Percentiles rank a stretch among this genome's conserved stretches.
phyloP scores from a whole-genome alignment of 1,140 invertebrate species.

The Mycetomoellerius zeteki region DNA sequence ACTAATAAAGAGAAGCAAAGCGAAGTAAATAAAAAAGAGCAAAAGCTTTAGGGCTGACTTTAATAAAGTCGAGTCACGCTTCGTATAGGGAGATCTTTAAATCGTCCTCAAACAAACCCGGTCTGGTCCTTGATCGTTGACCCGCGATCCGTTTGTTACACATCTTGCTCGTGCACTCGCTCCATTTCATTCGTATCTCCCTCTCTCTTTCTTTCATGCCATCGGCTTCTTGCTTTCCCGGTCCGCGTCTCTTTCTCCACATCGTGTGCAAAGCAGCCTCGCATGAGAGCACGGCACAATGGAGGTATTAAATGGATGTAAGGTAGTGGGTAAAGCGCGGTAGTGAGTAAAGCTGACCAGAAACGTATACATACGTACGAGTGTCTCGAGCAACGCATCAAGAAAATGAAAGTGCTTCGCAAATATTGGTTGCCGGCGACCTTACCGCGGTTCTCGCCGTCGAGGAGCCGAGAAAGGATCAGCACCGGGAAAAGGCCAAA shows the following conservation, averaged over 20 bases:
- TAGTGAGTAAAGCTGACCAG: conserved; percentile 52
- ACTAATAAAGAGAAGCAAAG: conserved; percentile 47
- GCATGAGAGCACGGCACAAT: conserved; percentile 61
- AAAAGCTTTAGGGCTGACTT: conserved; percentile 51
- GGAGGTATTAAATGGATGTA: conserved; percentile 75
- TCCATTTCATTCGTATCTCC: conserved; percentile 36
- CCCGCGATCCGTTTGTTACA: conserved; percentile 80
- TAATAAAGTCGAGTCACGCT: conserved; percentile 84
- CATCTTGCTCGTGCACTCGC: conserved; percentile 65
- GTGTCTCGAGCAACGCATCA: conserved; percentile 56
- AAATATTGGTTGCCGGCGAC: conserved; percentile 79
- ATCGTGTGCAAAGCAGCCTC: conserved; percentile 39
- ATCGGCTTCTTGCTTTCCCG: not conserved
- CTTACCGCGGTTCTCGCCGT: conserved; percentile 55
- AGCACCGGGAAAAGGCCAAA: conserved; percentile 65
- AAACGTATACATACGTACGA: conserved; percentile 64
- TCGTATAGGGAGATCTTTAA: conserved; percentile 77
- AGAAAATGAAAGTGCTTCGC: conserved; percentile 77
- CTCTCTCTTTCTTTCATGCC: conserved; percentile 39
- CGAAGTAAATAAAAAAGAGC: conserved; percentile 42
- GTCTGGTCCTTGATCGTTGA: conserved; percentile 73
- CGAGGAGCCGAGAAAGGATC: conserved; percentile 33
- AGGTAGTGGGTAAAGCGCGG: conserved; percentile 72
- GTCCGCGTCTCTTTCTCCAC: conserved; percentile 7
- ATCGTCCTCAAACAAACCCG: conserved; percentile 78